Evolutionary conservation across 2,113 vertebrate genomes (phyloP), one percentile per base, ranked within the genome.

Genomic region (Lepisosteus osseus): DNA sequence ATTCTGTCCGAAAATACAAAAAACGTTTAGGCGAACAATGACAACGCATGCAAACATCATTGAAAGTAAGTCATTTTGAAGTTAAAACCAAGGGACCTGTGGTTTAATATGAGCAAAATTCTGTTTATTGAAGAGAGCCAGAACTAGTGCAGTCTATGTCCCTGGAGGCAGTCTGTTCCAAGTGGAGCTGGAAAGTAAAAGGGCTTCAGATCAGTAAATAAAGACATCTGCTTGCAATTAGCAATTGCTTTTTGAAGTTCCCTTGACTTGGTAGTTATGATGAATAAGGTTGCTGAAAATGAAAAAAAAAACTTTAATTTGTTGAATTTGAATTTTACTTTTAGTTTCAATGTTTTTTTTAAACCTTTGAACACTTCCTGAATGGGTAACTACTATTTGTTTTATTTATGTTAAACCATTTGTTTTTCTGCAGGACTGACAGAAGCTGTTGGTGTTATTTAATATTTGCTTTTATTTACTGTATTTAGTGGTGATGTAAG

Each of bases 151-250:
- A 65, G 17, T 65, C 29, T 65, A 29, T 17, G 29, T 41, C 62
- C 62, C 62, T 65, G n/a, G 41, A 65, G 62, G 62, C 62, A 65
- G 7, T 65, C 29, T 65, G 62, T 65, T 65, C 62, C 6, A 65
- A 65, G 41, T 43, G 62, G 62, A 14, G n/a, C 55, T 67, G 76
- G 78, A 79, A 64, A 78, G 77, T 72, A 76, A 80, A 81, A 74
- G 61, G 55, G 57, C 62, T 76, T 82, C 72, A 80, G 79, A 44
- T 41, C 76, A 15, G 64, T 69, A 61, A 57, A 69, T 54, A 44
- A 44, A 45, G 11, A 55, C 67, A 69, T 69, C 67, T 74, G 67
- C 12, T 41, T 61, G 17, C 41, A 69, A 61, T 74, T 67, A 64
- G 47, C 44, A 7, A 9, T 41, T 29, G 1, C 4, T 7, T 15